These are phyloP conservation scores for Blera fallax DNA, from an alignment of 2,888 invertebrate genomes.

Conservation along the genomic window DNA sequence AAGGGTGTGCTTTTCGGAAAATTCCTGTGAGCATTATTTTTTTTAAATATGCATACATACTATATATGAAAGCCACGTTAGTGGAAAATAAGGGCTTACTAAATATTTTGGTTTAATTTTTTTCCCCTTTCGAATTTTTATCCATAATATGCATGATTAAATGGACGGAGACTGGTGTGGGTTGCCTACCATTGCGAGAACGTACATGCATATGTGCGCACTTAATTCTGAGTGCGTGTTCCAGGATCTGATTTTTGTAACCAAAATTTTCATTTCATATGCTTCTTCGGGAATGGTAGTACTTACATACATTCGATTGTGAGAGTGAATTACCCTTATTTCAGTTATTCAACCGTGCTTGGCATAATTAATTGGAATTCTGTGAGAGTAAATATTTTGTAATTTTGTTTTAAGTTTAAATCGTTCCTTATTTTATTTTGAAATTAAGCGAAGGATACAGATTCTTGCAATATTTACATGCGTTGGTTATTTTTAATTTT, in stretches of 20 bases:
- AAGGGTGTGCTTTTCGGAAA: background rate
- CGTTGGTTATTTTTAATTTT: too few relatives aligned
- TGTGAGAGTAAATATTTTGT: too few relatives aligned
- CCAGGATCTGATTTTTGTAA: background rate
- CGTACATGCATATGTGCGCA: background rate
- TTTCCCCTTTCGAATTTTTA: background rate
- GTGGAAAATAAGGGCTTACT: background rate
- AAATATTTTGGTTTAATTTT: constrained; percentile 9
- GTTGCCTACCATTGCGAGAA: too few relatives aligned
- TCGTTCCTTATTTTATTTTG: too few relatives aligned
- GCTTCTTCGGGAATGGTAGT: background rate
- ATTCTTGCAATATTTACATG: too few relatives aligned
- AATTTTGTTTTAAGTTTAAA: too few relatives aligned
- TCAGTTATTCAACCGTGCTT: too few relatives aligned
- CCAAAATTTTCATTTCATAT: background rate
- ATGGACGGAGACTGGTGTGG: too few relatives aligned
- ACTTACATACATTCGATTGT: background rate
- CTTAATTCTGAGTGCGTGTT: too few relatives aligned
- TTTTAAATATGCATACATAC: background rate
- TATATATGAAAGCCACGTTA: background rate
- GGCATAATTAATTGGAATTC: too few relatives aligned
- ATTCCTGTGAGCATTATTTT: background rate
- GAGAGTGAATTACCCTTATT: background rate
- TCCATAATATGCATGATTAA: background rate
- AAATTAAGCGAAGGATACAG: too few relatives aligned